Evolutionary conservation across 2,888 invertebrate genomes (phyloP).

Genomic region (Marasmarcha lunaedactyla): DNA sequence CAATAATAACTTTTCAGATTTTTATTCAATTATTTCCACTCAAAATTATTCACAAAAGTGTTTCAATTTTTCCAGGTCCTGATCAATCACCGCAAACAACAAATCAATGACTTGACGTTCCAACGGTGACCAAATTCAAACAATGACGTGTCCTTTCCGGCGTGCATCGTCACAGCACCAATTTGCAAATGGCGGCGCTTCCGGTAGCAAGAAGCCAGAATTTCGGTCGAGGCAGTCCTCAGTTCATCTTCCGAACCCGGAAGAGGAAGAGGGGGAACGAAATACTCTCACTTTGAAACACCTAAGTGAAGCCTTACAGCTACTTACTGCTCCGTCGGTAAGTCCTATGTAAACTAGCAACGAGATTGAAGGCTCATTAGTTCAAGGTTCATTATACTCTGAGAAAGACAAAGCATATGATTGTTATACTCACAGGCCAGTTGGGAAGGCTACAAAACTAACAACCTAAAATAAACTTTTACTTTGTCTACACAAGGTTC

Average conservation of each 20-base stretch:
- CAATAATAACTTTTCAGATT: too few relatives aligned
- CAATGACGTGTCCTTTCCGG: slow-evolving; percentile 70
- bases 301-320: slow-evolving; percentile 82
- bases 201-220: slow-evolving; percentile 47
- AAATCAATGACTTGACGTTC: neutral
- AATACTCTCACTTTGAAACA: slow-evolving; percentile 82
- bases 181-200: slow-evolving; percentile 57
- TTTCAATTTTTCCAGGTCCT: too few relatives aligned
- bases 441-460: too few relatives aligned
- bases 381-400: too few relatives aligned
- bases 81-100: neutral
- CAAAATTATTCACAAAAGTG: too few relatives aligned
- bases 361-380: too few relatives aligned
- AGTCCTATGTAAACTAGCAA: too few relatives aligned
- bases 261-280: slow-evolving; percentile 72
- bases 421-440: too few relatives aligned
- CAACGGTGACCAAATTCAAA: neutral
- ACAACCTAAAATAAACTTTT: too few relatives aligned
- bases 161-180: slow-evolving; percentile 67
- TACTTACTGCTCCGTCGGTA: slow-evolving; percentile 87
- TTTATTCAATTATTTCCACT: too few relatives aligned
- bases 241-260: slow-evolving; percentile 72
- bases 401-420: too few relatives aligned
- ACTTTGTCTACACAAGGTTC: too few relatives aligned
- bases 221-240: slow-evolving; percentile 74